Base-by-base conservation (phyloP, 2,797 vertebrate species). In the Epinephelus malabaricus region DNA sequence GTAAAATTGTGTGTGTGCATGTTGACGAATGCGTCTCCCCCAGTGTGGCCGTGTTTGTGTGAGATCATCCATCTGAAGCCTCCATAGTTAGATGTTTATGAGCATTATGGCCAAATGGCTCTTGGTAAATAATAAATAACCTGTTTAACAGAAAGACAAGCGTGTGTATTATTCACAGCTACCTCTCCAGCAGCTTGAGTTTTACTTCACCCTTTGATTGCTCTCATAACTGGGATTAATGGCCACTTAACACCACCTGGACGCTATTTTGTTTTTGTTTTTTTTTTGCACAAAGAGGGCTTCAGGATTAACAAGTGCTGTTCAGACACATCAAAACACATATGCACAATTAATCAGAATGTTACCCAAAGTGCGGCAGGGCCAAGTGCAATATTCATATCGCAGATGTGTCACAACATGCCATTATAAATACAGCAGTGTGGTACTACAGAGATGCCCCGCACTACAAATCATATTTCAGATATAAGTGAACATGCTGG, bases 81-180 rank as follows among this genome's bases (percentile, higher is more conserved):
- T 70, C 34, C 15, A 6, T 13, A 59, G 64, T 66, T 19, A 40
- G 76, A 64, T 50, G 49, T 61, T 45, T 12, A 21, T 45, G 23
- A 21, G 34, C 34, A 17, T 50, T 55, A 64, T 58, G 56, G 74
- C 59, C 63, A 79, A 74, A 58, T 45, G 23, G n/a, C 47, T 74
- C 66, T 53, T 46, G 13, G 43, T 82, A 76, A 86, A 85, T 86
- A 77, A 81, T 88, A 66, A 88, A 84, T 76, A 76, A 73, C 40
- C 65, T 51, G 76, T 77, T 79, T 45, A 77, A 75, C 47, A 69
- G 38, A 83, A 82, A 68, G 55, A 54, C n/a, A 19, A 58, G 59
- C 2, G 3, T n/a, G 73, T 46, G 50, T 46, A 49, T 78, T 74
- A 76, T 75, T 84, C 73, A 81, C 58, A 71, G 74, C 68, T 62